These are phyloP conservation scores for Drosophila falleni DNA, from an alignment of 2,888 invertebrate genomes.

Conservation along the genomic window DNA sequence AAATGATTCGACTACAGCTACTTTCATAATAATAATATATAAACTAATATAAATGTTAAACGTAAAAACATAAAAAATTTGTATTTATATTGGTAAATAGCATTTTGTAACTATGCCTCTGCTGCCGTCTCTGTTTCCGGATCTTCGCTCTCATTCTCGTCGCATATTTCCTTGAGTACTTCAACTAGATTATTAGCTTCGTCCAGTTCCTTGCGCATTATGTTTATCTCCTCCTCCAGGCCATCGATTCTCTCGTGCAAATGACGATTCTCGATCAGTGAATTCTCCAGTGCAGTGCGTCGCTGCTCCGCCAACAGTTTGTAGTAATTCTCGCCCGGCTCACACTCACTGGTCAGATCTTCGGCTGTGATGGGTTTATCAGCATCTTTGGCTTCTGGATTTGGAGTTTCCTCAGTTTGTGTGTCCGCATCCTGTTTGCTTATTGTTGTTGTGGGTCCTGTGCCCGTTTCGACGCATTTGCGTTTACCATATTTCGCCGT, in stretches of 20 bases:
- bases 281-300: conserved; percentile 89
- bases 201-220: conserved; percentile 90
- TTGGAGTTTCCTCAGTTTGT: conserved; percentile 83
- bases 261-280: conserved; percentile 90
- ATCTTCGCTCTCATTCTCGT: conserved; percentile 86
- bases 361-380: conserved; percentile 87
- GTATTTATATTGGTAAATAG: conserved; percentile 39
- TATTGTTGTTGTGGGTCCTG: conserved; percentile 9
- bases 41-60: conserved; percentile 42
- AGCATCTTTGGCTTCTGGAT: conserved; percentile 6
- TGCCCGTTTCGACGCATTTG: conserved; percentile 83
- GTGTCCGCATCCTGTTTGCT: conserved; percentile 72
- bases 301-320: conserved; percentile 91
- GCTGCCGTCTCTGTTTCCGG: neutral
- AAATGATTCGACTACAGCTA: conserved; percentile 54
- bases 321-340: conserved; percentile 92
- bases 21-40: conserved; percentile 38
- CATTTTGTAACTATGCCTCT: conserved; percentile 27
- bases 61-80: conserved; percentile 42
- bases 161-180: conserved; percentile 90
- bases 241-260: conserved; percentile 86
- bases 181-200: conserved; percentile 91
- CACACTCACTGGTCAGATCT: conserved; percentile 90
- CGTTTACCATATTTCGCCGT: conserved; percentile 85
- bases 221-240: conserved; percentile 88